Conservation (phyloP, 37 sponge, comb jelly and placozoan species). For the Oscarella lobularis region DNA sequence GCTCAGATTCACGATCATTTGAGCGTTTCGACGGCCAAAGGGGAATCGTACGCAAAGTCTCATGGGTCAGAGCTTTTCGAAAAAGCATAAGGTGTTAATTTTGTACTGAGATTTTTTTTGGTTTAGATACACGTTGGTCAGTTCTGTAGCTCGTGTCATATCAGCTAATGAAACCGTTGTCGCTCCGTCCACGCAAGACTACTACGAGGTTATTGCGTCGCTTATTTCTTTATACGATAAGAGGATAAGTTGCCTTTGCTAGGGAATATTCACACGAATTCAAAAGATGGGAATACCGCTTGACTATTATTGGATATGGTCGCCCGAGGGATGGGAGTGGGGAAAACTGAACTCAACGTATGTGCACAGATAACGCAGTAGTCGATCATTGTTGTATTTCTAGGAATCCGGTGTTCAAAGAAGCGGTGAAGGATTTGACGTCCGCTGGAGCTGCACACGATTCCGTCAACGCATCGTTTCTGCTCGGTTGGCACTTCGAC, state of each 20-base stretch:
- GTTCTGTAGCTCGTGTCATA: not conserved
- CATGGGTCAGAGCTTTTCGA: not conserved
- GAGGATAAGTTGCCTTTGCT: not conserved
- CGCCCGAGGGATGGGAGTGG: constrained; percentile 7
- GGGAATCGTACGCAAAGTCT: not conserved
- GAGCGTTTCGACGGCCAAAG: not conserved
- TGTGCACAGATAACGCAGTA: too few species aligned
- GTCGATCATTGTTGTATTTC: not conserved
- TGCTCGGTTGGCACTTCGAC: not conserved
- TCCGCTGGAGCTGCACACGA: not conserved
- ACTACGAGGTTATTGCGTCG: not conserved
- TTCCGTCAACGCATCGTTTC: not conserved
- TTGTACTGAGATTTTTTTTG: too few species aligned
- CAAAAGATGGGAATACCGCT: not conserved
- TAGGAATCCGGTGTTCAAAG: not conserved
- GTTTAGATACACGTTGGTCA: not conserved
- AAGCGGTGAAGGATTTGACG: not conserved
- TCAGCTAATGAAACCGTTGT: not conserved
- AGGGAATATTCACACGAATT: constrained; percentile 10
- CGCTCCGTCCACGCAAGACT: not conserved
- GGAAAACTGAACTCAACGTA: not conserved
- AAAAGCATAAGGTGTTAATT: too few species aligned
- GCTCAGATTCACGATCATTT: constrained; percentile 1
- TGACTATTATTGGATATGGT: constrained; percentile 9
- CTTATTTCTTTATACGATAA: too few species aligned